These are phyloP conservation scores for Euglossa dilemma DNA, from an alignment of 1,140 invertebrate genomes.

Conservation along the genomic window DNA sequence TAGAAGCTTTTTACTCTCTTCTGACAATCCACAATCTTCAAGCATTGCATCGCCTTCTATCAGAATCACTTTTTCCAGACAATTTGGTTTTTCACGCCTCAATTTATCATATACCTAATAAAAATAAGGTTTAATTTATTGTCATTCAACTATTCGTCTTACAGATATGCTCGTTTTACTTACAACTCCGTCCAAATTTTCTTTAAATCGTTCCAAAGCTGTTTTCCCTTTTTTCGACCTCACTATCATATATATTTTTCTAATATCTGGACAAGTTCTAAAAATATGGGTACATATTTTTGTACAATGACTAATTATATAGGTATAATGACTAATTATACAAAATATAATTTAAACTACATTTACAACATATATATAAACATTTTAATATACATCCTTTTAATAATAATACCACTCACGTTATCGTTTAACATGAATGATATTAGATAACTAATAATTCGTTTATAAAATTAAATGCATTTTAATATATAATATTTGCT, in stretches of 20 bases:
- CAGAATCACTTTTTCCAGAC: slow-evolving; percentile 83
- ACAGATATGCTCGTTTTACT: slow-evolving; percentile 64
- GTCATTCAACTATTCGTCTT: background rate
- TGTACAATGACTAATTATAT: background rate
- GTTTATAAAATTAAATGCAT: too few relatives aligned
- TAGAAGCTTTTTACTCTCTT: slow-evolving; percentile 81
- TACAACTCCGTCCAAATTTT: slow-evolving; percentile 83
- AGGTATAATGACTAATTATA: background rate
- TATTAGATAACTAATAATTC: too few relatives aligned
- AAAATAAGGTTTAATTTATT: background rate
- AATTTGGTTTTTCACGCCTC: slow-evolving; percentile 75
- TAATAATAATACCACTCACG: too few relatives aligned
- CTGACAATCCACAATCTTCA: slow-evolving; percentile 84
- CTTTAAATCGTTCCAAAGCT: slow-evolving; percentile 83
- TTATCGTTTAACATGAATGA: too few relatives aligned
- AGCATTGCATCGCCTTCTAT: slow-evolving; percentile 85
- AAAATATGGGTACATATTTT: slow-evolving; percentile 47
- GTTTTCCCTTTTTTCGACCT: slow-evolving; percentile 88
- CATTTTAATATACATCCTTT: too few relatives aligned
- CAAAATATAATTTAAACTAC: background rate
- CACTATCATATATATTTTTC: slow-evolving; percentile 87
- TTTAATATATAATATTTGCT: too few relatives aligned
- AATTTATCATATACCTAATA: slow-evolving; percentile 83
- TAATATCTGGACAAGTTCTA: slow-evolving; percentile 87
- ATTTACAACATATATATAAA: too few relatives aligned